Percentiles rank a stretch among this genome's conserved stretches.
Conservation (phyloP, 2,113 vertebrate genomes). For the Origma solitaria region DNA sequence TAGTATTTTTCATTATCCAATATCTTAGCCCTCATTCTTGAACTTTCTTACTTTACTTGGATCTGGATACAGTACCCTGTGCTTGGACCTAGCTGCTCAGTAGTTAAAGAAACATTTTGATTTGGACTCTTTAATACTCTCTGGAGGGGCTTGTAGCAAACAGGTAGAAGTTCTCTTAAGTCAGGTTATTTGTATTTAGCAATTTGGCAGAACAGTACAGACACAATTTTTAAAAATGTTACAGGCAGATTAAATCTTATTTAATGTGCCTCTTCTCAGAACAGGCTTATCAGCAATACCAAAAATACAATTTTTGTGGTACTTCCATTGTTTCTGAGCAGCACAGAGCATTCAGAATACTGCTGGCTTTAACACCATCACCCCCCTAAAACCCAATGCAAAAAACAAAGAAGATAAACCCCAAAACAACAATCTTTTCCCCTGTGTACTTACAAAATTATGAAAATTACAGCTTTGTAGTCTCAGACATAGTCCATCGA, state of each 20-base stretch:
- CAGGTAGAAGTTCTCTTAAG: neutral
- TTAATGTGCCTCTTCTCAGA: neutral
- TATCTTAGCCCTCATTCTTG: neutral
- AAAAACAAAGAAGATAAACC: rapidly evolving
- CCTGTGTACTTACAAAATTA: neutral
- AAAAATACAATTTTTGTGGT: neutral
- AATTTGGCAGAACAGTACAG: neutral
- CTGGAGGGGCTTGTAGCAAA: neutral
- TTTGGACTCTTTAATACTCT: neutral
- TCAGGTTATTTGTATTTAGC: neutral
- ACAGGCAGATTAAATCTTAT: neutral
- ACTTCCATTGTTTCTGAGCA: neutral
- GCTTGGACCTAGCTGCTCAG: neutral
- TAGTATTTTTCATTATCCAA: neutral
- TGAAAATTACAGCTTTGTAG: neutral
- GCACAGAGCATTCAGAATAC: neutral
- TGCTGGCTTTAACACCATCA: neutral
- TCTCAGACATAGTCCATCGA: neutral
- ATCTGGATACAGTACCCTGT: neutral
- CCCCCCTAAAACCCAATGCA: neutral
- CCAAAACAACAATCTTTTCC: neutral
- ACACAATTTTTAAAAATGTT: neutral
- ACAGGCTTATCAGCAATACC: neutral
- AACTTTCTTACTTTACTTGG: neutral
- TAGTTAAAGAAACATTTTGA: neutral